These are phyloP conservation scores for Percopsis transmontana DNA, from an alignment of 2,113 vertebrate genomes.

Conservation along the genomic window DNA sequence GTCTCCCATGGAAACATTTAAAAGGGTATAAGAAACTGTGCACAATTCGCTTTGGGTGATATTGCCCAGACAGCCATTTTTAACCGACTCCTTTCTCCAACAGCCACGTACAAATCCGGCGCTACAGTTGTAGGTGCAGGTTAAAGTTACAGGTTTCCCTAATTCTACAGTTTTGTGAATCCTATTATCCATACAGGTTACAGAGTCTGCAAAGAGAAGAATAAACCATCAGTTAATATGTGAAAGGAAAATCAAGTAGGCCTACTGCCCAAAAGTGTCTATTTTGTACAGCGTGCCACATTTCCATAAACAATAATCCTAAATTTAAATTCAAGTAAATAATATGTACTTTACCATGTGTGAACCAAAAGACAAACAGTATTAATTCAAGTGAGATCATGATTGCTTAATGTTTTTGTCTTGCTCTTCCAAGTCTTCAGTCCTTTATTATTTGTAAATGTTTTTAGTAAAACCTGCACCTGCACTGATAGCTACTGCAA, in stretches of 20 bases:
- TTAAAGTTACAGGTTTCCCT: slow-evolving; percentile 54
- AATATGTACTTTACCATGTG: slow-evolving; percentile 57
- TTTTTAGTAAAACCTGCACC: slow-evolving; percentile 34
- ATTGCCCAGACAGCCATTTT: background rate
- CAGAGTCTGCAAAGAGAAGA: slow-evolving; percentile 53
- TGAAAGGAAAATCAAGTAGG: background rate
- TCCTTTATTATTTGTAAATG: slow-evolving; percentile 4
- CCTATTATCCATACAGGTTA: slow-evolving; percentile 13
- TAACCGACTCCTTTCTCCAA: slow-evolving; percentile 51
- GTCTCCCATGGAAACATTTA: slow-evolving; percentile 49
- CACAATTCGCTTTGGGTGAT: slow-evolving; percentile 37
- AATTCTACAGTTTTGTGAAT: slow-evolving; percentile 41
- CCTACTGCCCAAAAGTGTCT: no score
- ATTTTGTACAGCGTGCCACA: no score
- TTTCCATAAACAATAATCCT: background rate
- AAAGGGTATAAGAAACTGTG: slow-evolving; percentile 40
- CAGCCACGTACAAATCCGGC: slow-evolving; percentile 66
- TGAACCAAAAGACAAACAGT: slow-evolving; percentile 47
- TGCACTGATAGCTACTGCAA: slow-evolving; percentile 6
- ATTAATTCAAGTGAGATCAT: slow-evolving; percentile 44
- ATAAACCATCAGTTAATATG: background rate
- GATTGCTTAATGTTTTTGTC: slow-evolving; percentile 8
- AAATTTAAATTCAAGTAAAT: background rate
- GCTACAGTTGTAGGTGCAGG: slow-evolving; percentile 77
- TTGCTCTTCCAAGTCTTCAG: slow-evolving; percentile 9